Conservation (phyloP, 2,113 vertebrate species). For the Suricata suricatta region DNA sequence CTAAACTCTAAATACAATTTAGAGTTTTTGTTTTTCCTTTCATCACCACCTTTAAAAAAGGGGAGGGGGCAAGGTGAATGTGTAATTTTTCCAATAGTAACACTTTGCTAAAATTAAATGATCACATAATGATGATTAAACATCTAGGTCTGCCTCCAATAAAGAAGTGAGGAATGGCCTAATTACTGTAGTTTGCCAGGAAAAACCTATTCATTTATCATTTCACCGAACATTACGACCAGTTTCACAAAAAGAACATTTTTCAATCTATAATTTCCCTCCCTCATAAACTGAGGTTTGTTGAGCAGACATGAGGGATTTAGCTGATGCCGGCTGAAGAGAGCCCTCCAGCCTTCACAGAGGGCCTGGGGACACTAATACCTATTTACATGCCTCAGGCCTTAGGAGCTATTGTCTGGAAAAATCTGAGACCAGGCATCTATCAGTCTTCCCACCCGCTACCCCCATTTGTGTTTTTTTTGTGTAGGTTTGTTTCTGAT, state of each 20-base stretch:
- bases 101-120: constrained; percentile 77
- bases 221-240: constrained; percentile 71
- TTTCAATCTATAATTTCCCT: constrained; percentile 68
- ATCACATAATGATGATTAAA: constrained; percentile 85
- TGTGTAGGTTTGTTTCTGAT: neutral
- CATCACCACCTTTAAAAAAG: constrained; percentile 45
- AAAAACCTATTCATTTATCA: constrained; percentile 86
- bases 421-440: neutral
- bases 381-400: neutral
- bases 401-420: neutral
- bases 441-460: neutral
- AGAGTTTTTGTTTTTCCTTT: constrained; percentile 59
- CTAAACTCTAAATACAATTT: constrained; percentile 50
- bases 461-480: neutral
- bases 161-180: constrained; percentile 85
- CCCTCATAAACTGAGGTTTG: constrained; percentile 1
- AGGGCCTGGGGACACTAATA: neutral
- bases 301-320: constrained; percentile 37
- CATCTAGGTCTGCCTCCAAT: constrained; percentile 79
- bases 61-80: neutral
- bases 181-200: constrained; percentile 83
- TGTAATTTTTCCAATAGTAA: constrained; percentile 50
- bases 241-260: constrained; percentile 75
- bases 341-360: neutral
- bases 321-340: neutral